These are phyloP conservation scores for Nematopogon swammerdamellus DNA, from an alignment of 2,888 invertebrate species.

Conservation along the genomic window DNA sequence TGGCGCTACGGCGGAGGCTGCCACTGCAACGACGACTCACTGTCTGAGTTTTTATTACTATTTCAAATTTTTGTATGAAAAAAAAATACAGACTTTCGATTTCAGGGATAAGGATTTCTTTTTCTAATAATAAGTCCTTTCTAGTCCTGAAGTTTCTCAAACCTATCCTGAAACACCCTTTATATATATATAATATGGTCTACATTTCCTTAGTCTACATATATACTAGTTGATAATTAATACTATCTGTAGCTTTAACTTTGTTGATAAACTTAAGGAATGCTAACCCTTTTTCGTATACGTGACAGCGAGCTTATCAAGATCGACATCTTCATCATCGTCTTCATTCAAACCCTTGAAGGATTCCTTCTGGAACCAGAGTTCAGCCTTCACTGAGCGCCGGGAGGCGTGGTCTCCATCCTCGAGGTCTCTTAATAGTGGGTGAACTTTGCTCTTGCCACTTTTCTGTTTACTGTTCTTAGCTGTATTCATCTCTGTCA, in stretches of 20 bases:
- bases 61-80: no score
- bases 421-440: conserved; percentile 78
- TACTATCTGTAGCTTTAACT: no score
- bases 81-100: conserved; percentile 1
- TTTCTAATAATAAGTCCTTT: not conserved
- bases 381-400: conserved; percentile 72
- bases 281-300: conserved; percentile 67
- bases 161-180: not conserved
- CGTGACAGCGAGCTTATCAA: conserved; percentile 72
- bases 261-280: no score
- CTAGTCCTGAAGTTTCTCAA: no score
- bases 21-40: no score
- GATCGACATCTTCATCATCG: conserved; percentile 84
- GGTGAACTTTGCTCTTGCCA: conserved; percentile 48
- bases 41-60: no score
- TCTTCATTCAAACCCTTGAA: conserved; percentile 79
- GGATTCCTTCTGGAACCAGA: conserved; percentile 85
- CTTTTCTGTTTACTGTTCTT: conserved; percentile 31
- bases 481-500: conserved; percentile 39
- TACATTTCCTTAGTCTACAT: no score
- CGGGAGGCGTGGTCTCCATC: conserved; percentile 71
- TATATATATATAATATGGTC: not conserved
- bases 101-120: not conserved
- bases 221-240: no score
- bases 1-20: no score